These are phyloP conservation scores for Allophyes oxyacanthae DNA, from an alignment of 2,888 invertebrate species.

Conservation along the genomic window DNA sequence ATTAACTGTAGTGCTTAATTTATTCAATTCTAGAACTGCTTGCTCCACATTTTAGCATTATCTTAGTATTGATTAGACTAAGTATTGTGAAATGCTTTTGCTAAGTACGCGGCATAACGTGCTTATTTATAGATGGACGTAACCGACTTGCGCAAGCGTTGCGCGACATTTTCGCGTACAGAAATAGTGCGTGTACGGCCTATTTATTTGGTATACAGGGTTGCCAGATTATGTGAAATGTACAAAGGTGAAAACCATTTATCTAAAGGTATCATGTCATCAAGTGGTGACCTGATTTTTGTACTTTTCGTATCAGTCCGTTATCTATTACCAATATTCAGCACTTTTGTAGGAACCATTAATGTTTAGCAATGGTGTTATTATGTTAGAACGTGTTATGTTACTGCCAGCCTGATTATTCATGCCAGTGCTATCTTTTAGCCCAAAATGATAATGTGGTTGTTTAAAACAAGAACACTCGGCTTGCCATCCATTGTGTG, in stretches of 20 bases:
- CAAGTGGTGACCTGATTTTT: slow-evolving; percentile 1
- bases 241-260: slow-evolving; percentile 42
- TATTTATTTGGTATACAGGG: slow-evolving; percentile 59
- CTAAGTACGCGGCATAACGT: slow-evolving; percentile 40
- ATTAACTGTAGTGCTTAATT: slow-evolving; percentile 36
- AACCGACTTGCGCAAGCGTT: slow-evolving; percentile 77
- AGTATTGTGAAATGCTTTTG: slow-evolving; percentile 54
- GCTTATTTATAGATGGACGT: slow-evolving; percentile 71
- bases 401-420: slow-evolving; percentile 7
- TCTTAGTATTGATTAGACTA: slow-evolving; percentile 42
- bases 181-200: slow-evolving; percentile 80
- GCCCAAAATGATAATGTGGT: slow-evolving; percentile 4
- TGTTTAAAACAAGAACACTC: not conserved
- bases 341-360: no score
- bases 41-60: slow-evolving; percentile 44
- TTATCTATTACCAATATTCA: no score
- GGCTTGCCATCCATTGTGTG: not conserved
- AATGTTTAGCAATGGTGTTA: slow-evolving; percentile 2
- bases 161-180: slow-evolving; percentile 85
- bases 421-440: slow-evolving; percentile 5
- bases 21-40: slow-evolving; percentile 34
- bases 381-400: slow-evolving; percentile 20
- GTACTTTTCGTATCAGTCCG: not conserved
- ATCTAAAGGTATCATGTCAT: slow-evolving; percentile 22
- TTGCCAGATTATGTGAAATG: slow-evolving; percentile 48